A percentile compares a stretch with the other conserved stretches of the same genome.
phyloP scores from a whole-genome alignment of 2,888 invertebrate species.

The Nymphalis polychloros region DNA sequence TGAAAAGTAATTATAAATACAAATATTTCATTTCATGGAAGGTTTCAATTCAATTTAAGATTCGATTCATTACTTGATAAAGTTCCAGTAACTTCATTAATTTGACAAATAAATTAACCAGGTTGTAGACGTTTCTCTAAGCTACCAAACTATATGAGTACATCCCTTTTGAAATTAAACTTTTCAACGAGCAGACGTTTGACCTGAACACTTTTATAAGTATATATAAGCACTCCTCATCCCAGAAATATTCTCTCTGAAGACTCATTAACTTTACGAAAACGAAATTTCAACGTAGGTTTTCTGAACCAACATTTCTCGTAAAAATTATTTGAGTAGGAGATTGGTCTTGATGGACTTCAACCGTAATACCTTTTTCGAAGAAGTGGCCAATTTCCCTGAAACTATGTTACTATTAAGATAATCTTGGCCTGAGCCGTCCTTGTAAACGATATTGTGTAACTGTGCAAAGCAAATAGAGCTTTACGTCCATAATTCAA shows the following conservation, averaged over 20 bases:
- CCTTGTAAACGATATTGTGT: constrained; percentile 15
- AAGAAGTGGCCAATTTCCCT: constrained; percentile 24
- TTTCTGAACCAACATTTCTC: not conserved
- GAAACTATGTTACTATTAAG: constrained; percentile 29
- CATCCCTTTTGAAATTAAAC: constrained; percentile 2
- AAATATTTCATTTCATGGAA: too few species aligned
- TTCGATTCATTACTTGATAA: too few species aligned
- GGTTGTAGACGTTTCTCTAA: too few species aligned
- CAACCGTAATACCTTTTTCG: constrained; percentile 20
- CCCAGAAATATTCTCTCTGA: not conserved
- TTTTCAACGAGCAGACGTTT: not conserved
- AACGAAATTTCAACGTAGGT: not conserved
- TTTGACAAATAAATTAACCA: too few species aligned
- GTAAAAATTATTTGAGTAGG: constrained; percentile 1
- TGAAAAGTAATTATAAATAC: too few species aligned
- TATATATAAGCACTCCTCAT: not conserved
- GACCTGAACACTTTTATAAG: constrained; percentile 1
- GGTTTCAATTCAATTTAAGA: too few species aligned
- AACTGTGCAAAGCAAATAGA: constrained; percentile 7
- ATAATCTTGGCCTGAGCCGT: constrained; percentile 26
- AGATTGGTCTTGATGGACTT: constrained; percentile 16
- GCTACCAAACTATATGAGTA: too few species aligned
- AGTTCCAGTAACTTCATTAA: too few species aligned
- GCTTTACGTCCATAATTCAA: constrained; percentile 6
- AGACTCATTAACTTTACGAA: constrained; percentile 6